These are phyloP conservation scores for Poecilia gillii DNA, from an alignment of 2,797 vertebrate species.

Conservation along the genomic window DNA sequence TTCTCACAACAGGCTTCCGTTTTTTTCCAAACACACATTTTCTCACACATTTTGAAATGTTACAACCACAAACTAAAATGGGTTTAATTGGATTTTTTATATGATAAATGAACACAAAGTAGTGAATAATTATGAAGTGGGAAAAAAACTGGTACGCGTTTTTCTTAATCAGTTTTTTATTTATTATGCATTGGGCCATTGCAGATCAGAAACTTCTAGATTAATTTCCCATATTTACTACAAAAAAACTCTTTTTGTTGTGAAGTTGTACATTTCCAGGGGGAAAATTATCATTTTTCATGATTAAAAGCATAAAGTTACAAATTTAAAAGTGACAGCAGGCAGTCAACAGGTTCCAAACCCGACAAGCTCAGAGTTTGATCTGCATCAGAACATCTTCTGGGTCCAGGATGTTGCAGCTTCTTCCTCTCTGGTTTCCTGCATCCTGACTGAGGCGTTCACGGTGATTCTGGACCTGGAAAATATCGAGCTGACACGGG, in stretches of 20 bases:
- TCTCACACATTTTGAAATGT: not conserved
- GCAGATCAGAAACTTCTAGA: not conserved
- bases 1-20: constrained; percentile 55
- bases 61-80: not conserved
- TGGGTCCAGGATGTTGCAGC: not conserved
- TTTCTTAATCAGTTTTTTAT: not conserved
- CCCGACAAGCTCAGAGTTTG: too few species aligned
- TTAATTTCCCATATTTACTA: not conserved
- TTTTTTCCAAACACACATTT: not conserved
- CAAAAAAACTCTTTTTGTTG: not conserved
- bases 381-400: not conserved
- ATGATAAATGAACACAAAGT: not conserved
- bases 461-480: not conserved
- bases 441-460: too few species aligned
- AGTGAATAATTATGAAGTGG: not conserved
- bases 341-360: not conserved
- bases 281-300: not conserved
- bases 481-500: not conserved
- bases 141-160: not conserved
- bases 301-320: not conserved
- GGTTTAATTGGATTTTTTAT: not conserved
- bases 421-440: too few species aligned
- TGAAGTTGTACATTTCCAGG: not conserved
- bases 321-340: not conserved
- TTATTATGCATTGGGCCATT: not conserved